These are phyloP conservation scores for Andrena hattorfiana DNA, from an alignment of 2,888 invertebrate species.

Conservation along the genomic window DNA sequence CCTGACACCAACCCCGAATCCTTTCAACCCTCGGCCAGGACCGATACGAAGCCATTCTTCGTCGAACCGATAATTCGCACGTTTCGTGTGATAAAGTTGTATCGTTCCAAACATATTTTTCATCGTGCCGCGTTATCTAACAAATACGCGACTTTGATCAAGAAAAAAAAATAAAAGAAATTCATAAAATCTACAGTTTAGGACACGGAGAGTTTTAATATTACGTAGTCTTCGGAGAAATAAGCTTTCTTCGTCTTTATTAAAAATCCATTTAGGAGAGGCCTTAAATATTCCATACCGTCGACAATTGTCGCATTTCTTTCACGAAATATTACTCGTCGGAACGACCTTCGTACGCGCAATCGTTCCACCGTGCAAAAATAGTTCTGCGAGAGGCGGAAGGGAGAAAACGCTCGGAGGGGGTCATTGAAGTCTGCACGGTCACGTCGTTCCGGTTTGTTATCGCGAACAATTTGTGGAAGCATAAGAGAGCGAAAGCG, in stretches of 20 bases:
- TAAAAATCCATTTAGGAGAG: background rate
- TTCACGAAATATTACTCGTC: constrained; percentile 39
- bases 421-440: constrained; percentile 65
- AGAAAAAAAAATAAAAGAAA: background rate
- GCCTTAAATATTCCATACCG: constrained; percentile 13
- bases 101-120: background rate
- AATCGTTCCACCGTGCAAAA: constrained; percentile 60
- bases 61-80: constrained; percentile 10
- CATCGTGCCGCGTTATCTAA: background rate
- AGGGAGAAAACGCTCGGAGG: constrained; percentile 10
- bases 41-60: constrained; percentile 36
- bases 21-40: constrained; percentile 47
- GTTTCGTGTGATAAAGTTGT: background rate
- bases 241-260: background rate
- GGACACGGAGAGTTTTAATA: background rate
- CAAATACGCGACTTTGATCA: background rate
- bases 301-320: constrained; percentile 20
- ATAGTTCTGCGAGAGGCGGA: constrained; percentile 43
- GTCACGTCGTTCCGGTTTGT: constrained; percentile 69
- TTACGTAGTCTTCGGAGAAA: background rate
- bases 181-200: background rate
- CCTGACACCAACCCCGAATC: constrained; percentile 53
- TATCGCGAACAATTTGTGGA: constrained; percentile 69
- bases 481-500: constrained; percentile 64
- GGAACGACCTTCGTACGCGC: constrained; percentile 44